Conservation (phyloP, 2,888 invertebrate genomes). For the Adelognathus sp. region DNA sequence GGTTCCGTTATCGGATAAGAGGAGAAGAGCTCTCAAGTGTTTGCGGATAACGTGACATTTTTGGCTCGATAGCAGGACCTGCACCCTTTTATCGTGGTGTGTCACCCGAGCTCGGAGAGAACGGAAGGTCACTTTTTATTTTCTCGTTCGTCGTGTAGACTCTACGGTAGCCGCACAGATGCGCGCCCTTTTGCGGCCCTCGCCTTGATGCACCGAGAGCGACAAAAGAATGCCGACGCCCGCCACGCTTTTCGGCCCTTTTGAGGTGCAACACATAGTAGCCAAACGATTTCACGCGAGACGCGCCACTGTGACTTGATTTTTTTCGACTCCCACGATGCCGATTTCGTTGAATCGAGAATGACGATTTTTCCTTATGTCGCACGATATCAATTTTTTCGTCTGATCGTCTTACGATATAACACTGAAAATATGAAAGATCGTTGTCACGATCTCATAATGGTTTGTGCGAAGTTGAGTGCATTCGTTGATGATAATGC, state of each 20-base stretch:
- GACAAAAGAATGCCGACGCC: slow-evolving; percentile 53
- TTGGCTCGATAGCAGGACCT: slow-evolving; percentile 1
- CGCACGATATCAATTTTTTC: neutral
- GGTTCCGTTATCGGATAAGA: neutral
- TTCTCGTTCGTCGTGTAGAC: neutral
- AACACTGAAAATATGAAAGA: no score
- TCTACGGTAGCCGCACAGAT: slow-evolving; percentile 20
- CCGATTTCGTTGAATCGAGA: neutral
- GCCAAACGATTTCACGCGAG: slow-evolving; percentile 53
- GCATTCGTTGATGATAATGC: no score
- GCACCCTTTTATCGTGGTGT: slow-evolving; percentile 24
- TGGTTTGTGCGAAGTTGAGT: no score
- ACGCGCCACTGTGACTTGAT: slow-evolving; percentile 35
- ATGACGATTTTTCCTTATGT: neutral
- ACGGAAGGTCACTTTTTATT: slow-evolving; percentile 28
- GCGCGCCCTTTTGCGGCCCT: slow-evolving; percentile 4
- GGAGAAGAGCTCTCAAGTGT: slow-evolving; percentile 20
- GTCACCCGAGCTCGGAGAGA: slow-evolving; percentile 9
- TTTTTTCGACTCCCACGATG: neutral
- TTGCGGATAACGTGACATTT: slow-evolving; percentile 36
- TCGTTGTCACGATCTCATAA: no score
- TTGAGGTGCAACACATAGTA: slow-evolving; percentile 7
- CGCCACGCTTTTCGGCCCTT: slow-evolving; percentile 34
- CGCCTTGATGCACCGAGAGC: neutral
- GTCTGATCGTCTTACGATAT: no score